These are phyloP conservation scores for Tolypeutes matacus DNA, from an alignment of 2,797 vertebrate genomes.

Conservation along the genomic window DNA sequence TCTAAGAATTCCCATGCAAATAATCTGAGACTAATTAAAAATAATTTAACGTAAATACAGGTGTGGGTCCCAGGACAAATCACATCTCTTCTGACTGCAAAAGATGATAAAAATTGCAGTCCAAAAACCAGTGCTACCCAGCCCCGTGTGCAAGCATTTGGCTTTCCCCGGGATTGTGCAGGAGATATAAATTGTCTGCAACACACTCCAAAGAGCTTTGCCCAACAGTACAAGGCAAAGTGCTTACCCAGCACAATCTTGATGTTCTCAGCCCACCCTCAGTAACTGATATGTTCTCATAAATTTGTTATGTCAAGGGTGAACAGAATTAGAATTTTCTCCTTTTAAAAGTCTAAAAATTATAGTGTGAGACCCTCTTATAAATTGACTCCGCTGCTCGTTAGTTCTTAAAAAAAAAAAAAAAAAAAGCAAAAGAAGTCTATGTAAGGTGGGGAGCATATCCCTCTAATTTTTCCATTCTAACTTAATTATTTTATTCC, in stretches of 20 bases:
- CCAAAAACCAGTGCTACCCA: not conserved
- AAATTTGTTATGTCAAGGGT: not conserved
- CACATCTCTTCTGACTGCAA: not conserved
- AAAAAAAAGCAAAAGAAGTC: not conserved
- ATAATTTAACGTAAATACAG: slow-evolving; percentile 44
- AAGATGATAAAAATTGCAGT: not conserved
- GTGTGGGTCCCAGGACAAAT: not conserved
- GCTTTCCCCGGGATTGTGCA: slow-evolving; percentile 30
- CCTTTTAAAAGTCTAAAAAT: not conserved
- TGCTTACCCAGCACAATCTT: not conserved
- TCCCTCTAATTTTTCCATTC: not conserved
- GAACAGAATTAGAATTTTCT: not conserved
- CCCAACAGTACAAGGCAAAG: not conserved
- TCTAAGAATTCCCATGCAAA: slow-evolving; percentile 44
- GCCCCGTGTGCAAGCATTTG: not conserved
- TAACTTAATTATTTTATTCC: slow-evolving; percentile 19
- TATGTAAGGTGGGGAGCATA: not conserved
- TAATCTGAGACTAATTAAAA: slow-evolving; percentile 41
- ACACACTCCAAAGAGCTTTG: not conserved
- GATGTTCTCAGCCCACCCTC: not conserved
- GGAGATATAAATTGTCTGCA: slow-evolving; percentile 18
- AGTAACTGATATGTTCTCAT: not conserved
- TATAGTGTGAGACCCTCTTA: not conserved
- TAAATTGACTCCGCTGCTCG: not conserved
- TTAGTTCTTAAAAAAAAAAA: slow-evolving; percentile 17